Evolutionary conservation across 2,797 vertebrate species (phyloP), one percentile per base, ranked within the genome.

Genomic region (Betta splendens): DNA sequence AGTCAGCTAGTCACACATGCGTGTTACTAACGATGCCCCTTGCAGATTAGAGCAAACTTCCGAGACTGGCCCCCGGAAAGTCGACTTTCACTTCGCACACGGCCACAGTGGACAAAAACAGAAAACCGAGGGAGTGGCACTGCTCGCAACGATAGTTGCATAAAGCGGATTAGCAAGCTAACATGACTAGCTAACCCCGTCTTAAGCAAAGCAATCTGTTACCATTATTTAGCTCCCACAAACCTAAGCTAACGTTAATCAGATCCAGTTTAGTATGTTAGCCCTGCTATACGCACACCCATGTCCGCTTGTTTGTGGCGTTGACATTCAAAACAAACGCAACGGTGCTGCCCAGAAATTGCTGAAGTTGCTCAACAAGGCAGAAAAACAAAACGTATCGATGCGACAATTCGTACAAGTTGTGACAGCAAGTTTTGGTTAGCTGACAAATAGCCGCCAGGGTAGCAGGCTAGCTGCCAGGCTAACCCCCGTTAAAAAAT

Each of bases 101-200:
- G 55, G 57, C 55, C 64, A 80, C 67, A 57, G 58, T 47, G 70
- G 70, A 80, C 71, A 72, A 73, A 72, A 85, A 87, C 83, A 85
- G n/a, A n/a, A 12, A 79, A 67, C 23, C 59, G 80, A 90, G 87
- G 85, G 89, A 89, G 89, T 87, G 87, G 87, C 88, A 85, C 82
- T 17, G 71, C 67, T 80, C 54, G 65, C 66, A 67, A 75, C 75
- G 52, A 71, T 77, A 81, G 80, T 81, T 85, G 82, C 87, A 87
- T 86, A 85, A 88, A 89, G 84, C 81, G 77, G 87, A 89, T 87
- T 88, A 88, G 83, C 82, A 59, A 56, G 77, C 80, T 82, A 86
- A 69, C 69, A 45, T 21, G 45, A 77, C 63, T 22, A 72, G 83
- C 84, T 75, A 68, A 56, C 68, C 33, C 64, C 46, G n/a, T 40